These are phyloP conservation scores for Canis aureus DNA, from an alignment of 2,113 vertebrate species.

Conservation along the genomic window DNA sequence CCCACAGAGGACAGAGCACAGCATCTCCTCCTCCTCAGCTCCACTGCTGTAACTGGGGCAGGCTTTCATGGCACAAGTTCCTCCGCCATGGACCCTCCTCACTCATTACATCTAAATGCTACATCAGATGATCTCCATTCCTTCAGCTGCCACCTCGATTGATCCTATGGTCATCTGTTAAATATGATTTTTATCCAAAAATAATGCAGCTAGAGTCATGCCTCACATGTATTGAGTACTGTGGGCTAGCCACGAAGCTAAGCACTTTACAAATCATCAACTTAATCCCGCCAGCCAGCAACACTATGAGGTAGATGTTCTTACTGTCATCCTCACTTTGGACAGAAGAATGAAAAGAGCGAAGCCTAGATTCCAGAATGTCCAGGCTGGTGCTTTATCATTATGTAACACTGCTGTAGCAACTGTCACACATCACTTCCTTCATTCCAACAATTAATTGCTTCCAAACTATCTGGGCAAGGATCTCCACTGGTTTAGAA, in stretches of 20 bases:
- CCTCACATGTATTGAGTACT: background rate
- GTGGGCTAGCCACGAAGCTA: background rate
- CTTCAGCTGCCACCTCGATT: background rate
- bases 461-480: background rate
- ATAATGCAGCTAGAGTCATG: background rate
- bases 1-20: background rate
- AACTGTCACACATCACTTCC: constrained; percentile 6
- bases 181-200: constrained; percentile 2
- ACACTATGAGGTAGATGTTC: background rate
- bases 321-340: background rate
- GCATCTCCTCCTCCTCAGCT: background rate
- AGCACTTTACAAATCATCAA: background rate
- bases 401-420: background rate
- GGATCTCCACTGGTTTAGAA: background rate
- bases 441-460: background rate
- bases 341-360: background rate
- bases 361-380: background rate
- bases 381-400: background rate
- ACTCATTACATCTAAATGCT: background rate
- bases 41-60: background rate
- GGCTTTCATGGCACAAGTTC: background rate
- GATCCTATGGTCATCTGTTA: background rate
- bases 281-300: background rate
- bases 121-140: background rate
- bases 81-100: background rate